phyloP scores from a whole-genome alignment of 2,888 invertebrate species.

The Mylabris sibirica region DNA sequence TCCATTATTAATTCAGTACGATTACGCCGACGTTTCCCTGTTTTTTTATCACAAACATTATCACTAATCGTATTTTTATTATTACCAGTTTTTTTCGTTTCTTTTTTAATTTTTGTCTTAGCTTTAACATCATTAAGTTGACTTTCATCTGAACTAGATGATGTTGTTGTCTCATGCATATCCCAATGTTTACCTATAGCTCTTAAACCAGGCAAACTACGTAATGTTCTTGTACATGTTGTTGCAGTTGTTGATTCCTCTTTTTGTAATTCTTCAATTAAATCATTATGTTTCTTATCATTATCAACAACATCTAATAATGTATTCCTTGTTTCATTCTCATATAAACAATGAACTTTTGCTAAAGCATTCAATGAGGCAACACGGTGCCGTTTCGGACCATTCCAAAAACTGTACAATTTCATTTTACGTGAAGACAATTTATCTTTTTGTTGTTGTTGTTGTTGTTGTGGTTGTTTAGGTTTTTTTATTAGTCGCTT shows the following conservation, averaged over 20 bases:
- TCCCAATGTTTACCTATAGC: slow-evolving; percentile 87
- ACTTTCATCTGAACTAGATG: slow-evolving; percentile 65
- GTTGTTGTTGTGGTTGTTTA: slow-evolving; percentile 26
- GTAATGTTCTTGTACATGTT: slow-evolving; percentile 66
- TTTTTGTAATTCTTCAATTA: slow-evolving; percentile 39
- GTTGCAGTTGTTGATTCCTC: slow-evolving; percentile 21
- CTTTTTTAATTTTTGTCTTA: slow-evolving; percentile 48
- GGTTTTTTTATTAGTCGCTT: slow-evolving; percentile 32
- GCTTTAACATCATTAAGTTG: slow-evolving; percentile 33
- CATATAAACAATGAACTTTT: slow-evolving; percentile 90
- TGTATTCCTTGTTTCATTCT: slow-evolving; percentile 83
- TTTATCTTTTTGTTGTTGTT: slow-evolving; percentile 35
- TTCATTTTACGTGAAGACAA: slow-evolving; percentile 64
- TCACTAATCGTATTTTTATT: neutral
- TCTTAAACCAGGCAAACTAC: slow-evolving; percentile 77
- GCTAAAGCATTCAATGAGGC: slow-evolving; percentile 89
- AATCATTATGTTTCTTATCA: slow-evolving; percentile 37
- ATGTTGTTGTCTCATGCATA: slow-evolving; percentile 73
- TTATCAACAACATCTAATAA: slow-evolving; percentile 60
- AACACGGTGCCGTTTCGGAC: slow-evolving; percentile 84
- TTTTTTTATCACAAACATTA: slow-evolving; percentile 62
- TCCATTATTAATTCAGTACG: slow-evolving; percentile 76
- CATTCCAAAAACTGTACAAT: slow-evolving; percentile 75
- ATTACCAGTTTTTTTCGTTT: slow-evolving; percentile 42
- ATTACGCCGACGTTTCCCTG: slow-evolving; percentile 66